Conservation (phyloP, 2,888 invertebrate genomes). For the Spialia ferax region DNA sequence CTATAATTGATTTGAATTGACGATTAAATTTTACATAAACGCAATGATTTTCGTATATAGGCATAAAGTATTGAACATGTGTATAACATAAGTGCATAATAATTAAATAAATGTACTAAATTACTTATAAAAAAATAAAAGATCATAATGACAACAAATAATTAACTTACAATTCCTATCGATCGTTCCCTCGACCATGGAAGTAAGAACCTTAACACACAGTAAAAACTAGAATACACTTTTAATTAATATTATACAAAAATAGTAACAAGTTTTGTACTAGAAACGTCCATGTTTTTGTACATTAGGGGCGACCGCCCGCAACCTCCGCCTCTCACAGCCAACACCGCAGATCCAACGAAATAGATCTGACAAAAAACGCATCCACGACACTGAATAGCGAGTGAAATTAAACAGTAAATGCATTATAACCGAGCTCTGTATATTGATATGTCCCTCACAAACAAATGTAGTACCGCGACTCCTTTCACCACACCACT, state of each 20-base stretch:
- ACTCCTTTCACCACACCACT: constrained; percentile 42
- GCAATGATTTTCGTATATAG: too few relatives aligned
- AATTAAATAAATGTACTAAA: too few relatives aligned
- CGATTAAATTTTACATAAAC: too few relatives aligned
- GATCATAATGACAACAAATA: too few relatives aligned
- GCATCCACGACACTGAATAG: constrained; percentile 42
- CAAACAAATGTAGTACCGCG: constrained; percentile 46
- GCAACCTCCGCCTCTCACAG: constrained; percentile 53
- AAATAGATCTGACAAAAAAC: constrained; percentile 46
- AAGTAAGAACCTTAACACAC: constrained; percentile 58
- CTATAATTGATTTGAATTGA: too few relatives aligned
- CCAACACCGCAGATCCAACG: constrained; percentile 57
- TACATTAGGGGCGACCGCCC: constrained; percentile 69
- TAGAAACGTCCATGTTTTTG: constrained; percentile 79
- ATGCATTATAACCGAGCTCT: background rate
- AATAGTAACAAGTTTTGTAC: constrained; percentile 86
- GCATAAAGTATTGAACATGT: too few relatives aligned
- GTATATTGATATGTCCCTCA: constrained; percentile 47
- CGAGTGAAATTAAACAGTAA: background rate
- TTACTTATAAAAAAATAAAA: too few relatives aligned
- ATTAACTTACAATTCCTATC: background rate
- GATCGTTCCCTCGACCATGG: constrained; percentile 56
- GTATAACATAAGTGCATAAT: too few relatives aligned
- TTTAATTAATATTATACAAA: constrained; percentile 81
- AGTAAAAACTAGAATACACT: constrained; percentile 76